These are phyloP conservation scores for Bombus superbus DNA, from an alignment of 1,140 invertebrate species.

Conservation along the genomic window DNA sequence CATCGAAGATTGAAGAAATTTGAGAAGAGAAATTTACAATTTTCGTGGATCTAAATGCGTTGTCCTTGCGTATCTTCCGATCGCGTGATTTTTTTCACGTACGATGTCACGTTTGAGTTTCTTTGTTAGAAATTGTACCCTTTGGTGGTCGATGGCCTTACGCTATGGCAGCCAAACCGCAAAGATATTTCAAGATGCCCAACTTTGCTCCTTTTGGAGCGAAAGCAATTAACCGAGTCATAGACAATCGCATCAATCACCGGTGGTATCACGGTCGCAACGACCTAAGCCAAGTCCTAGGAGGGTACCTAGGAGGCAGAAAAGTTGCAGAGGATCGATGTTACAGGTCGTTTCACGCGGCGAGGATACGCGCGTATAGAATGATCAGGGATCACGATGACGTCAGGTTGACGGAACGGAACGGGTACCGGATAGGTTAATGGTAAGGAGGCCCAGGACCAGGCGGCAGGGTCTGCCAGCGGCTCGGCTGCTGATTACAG, in stretches of 20 bases:
- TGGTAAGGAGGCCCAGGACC: conserved; percentile 72
- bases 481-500: conserved; percentile 82
- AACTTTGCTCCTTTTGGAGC: too few relatives aligned
- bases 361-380: conserved; percentile 51
- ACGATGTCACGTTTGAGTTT: too few relatives aligned
- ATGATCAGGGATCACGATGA: conserved; percentile 72
- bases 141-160: too few relatives aligned
- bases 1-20: too few relatives aligned
- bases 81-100: accelerated
- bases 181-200: neutral
- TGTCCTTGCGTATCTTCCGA: too few relatives aligned
- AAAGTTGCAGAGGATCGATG: neutral
- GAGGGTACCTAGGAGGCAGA: neutral
- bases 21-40: too few relatives aligned
- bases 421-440: conserved; percentile 77
- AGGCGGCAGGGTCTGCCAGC: conserved; percentile 74
- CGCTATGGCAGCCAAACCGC: too few relatives aligned
- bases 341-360: conserved; percentile 22
- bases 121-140: too few relatives aligned
- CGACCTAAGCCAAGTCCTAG: neutral
- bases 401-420: conserved; percentile 74
- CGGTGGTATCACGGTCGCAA: neutral
- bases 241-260: neutral
- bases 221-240: neutral
- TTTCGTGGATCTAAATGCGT: too few relatives aligned